phyloP scores from a whole-genome alignment of 2,888 invertebrate genomes.

The Coleophora flavipennella region DNA sequence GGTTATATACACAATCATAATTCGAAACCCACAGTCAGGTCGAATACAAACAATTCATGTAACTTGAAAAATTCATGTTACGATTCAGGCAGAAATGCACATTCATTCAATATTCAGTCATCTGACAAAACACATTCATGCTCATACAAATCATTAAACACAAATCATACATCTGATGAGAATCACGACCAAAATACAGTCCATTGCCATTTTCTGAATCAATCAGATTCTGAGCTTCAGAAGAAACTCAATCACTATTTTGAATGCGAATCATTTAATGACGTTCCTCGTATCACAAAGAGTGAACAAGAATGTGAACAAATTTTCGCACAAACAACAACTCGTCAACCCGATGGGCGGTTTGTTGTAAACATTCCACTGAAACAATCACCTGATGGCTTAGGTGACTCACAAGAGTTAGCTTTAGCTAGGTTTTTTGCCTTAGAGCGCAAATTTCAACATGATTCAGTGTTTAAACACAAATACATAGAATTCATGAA shows the following conservation, averaged over 20 bases:
- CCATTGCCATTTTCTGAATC: neutral
- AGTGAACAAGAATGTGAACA: constrained; percentile 12
- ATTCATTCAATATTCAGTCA: too few species aligned
- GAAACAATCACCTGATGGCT: constrained; percentile 7
- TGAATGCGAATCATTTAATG: constrained; percentile 1
- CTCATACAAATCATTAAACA: neutral
- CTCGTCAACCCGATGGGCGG: constrained; percentile 9
- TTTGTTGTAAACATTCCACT: constrained; percentile 15
- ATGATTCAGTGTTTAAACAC: constrained; percentile 4
- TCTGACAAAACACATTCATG: neutral
- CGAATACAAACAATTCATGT: neutral
- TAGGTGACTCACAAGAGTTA: constrained; percentile 9
- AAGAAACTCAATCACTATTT: constrained; percentile 2
- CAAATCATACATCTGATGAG: neutral
- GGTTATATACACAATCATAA: neutral
- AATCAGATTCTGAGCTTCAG: neutral
- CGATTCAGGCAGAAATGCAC: too few species aligned
- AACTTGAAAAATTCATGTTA: neutral
- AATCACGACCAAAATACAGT: neutral
- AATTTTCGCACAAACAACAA: constrained; percentile 6
- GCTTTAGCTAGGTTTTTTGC: constrained; percentile 6
- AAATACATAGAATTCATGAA: constrained; percentile 11
- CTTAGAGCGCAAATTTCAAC: constrained; percentile 6
- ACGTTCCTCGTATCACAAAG: neutral
- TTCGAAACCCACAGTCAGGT: neutral